Evolutionary conservation across 2,888 invertebrate species (phyloP).

Genomic region (Cosmorhoe ocellata): DNA sequence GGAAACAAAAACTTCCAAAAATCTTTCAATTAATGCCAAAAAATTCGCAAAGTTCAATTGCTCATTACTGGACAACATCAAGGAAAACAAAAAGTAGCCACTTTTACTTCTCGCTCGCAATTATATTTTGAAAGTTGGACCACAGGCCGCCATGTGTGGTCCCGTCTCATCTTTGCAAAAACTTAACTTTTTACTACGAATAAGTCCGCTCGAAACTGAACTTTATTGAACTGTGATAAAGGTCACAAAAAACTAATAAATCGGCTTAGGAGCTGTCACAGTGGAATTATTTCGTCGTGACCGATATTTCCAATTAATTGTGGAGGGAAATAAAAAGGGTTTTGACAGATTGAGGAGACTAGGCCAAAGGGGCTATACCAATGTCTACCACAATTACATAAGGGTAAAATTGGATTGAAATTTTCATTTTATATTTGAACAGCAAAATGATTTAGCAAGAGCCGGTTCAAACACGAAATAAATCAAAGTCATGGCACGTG

Average conservation of each 20-base stretch:
- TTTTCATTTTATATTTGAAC: too few species aligned
- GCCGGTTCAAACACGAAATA: too few species aligned
- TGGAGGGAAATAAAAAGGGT: constrained; percentile 52
- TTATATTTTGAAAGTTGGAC: constrained; percentile 40
- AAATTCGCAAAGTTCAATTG: constrained; percentile 5
- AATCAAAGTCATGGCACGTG: too few species aligned
- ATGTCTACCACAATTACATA: too few species aligned
- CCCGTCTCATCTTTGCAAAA: constrained; percentile 56
- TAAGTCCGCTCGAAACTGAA: constrained; percentile 37
- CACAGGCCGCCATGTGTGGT: constrained; percentile 66
- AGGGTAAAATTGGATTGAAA: too few species aligned
- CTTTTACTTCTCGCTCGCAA: constrained; percentile 26
- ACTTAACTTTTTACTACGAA: constrained; percentile 59
- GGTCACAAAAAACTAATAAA: constrained; percentile 37
- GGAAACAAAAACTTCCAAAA: neutral
- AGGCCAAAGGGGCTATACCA: neutral
- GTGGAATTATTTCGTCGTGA: constrained; percentile 72
- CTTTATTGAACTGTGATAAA: constrained; percentile 39
- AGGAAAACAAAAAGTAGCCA: constrained; percentile 18
- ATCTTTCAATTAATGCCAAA: constrained; percentile 4
- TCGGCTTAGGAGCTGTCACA: constrained; percentile 70
- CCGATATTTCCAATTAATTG: constrained; percentile 69
- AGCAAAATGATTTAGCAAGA: too few species aligned
- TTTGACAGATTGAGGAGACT: constrained; percentile 44
- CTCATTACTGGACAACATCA: constrained; percentile 1